phyloP scores from a whole-genome alignment of 2,113 vertebrate species.

The Ageneiosus marmoratus region DNA sequence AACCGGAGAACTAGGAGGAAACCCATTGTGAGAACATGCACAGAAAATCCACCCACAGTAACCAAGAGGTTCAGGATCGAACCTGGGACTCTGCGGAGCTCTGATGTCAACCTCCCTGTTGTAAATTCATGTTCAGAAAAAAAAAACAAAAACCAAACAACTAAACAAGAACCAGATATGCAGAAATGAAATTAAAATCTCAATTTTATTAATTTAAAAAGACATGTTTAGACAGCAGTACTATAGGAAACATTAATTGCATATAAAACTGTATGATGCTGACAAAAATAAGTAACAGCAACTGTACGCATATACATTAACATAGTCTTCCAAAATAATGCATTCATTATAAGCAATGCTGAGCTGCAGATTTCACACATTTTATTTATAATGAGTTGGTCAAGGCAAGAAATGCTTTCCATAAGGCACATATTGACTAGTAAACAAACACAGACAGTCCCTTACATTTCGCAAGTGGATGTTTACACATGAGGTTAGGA shows the following conservation, averaged over 20 bases:
- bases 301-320: slow-evolving; percentile 33
- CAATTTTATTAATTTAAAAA: slow-evolving; percentile 69
- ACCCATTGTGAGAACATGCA: not conserved
- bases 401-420: slow-evolving; percentile 15
- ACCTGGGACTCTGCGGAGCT: not conserved
- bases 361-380: not conserved
- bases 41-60: not conserved
- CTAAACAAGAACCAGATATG: not conserved
- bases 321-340: slow-evolving; percentile 30
- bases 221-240: slow-evolving; percentile 54
- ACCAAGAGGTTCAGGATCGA: not conserved
- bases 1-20: not conserved
- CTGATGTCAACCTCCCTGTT: not conserved
- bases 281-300: slow-evolving; percentile 53
- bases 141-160: not conserved
- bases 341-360: slow-evolving; percentile 2
- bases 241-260: slow-evolving; percentile 57
- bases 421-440: slow-evolving; percentile 49
- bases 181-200: slow-evolving; percentile 34
- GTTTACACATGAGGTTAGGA: not conserved
- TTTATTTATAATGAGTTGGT: not conserved
- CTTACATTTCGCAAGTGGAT: not conserved
- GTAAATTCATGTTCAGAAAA: not conserved
- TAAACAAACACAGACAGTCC: slow-evolving; percentile 27
- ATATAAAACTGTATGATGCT: slow-evolving; percentile 56